These are phyloP conservation scores for Chymomyza amoena DNA, from an alignment of 2,888 invertebrate genomes.

Conservation along the genomic window DNA sequence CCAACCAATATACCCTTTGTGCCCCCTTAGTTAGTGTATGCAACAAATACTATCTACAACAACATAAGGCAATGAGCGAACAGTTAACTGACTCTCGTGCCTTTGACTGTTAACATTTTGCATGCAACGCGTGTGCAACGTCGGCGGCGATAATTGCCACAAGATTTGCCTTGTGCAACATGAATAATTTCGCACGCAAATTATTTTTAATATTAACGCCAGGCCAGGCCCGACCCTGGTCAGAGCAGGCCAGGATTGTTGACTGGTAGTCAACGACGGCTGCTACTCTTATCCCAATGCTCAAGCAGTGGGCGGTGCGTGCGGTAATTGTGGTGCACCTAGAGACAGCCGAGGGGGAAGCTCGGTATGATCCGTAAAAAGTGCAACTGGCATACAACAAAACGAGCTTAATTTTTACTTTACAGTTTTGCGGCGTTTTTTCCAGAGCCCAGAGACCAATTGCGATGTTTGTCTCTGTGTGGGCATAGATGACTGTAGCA, in stretches of 20 bases:
- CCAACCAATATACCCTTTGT: neutral
- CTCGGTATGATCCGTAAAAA: neutral
- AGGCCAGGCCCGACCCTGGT: conserved; percentile 31
- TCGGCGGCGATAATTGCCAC: conserved; percentile 60
- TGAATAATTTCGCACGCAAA: conserved; percentile 69
- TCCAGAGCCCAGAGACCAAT: neutral
- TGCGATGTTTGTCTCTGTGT: neutral
- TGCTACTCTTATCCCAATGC: neutral
- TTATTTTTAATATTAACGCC: conserved; percentile 68
- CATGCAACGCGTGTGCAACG: conserved; percentile 36
- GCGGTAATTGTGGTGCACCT: conserved; percentile 26
- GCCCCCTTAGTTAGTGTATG: neutral
- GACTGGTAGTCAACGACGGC: neutral
- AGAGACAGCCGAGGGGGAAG: no score
- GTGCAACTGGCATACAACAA: conserved; percentile 26
- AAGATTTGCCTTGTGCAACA: conserved; percentile 66
- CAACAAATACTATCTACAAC: neutral
- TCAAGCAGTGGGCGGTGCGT: conserved; percentile 28
- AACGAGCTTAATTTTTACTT: conserved; percentile 42
- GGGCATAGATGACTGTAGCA: neutral
- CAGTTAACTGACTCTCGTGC: conserved; percentile 14
- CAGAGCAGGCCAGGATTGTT: neutral
- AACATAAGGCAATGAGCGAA: conserved; percentile 6
- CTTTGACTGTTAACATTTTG: conserved; percentile 27
- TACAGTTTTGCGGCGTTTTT: conserved; percentile 30